Base-by-base conservation (phyloP, 1,140 invertebrate species). In the Calycopis cecrops region DNA sequence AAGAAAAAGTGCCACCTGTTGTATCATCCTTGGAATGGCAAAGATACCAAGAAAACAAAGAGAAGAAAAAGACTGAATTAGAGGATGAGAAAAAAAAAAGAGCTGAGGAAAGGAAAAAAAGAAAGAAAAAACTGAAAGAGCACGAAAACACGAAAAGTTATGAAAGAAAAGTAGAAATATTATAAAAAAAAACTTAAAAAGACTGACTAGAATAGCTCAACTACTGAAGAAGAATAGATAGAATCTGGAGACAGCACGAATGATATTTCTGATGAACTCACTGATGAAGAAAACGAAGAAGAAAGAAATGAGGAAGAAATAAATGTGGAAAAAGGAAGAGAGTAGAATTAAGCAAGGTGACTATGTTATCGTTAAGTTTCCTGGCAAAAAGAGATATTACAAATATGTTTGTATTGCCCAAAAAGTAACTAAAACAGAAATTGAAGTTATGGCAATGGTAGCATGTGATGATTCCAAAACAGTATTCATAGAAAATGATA, bases 381-480 rank as follows among this genome's bases (percentile, higher is more conserved):
- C 44, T 47, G 44, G 44, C 16, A 47, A 47, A 47, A 47, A 47
- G 44, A 47, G 44, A 47, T 47, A 47, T 14, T 38, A 18, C 10
- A 52, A 28, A 12, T 40, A 21, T 59, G 38, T 51, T 57, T 57
- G 55, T 47, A 57, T 57, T 57, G 55, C 51, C 55, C 55, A 57
- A 57, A 57, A 51, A 44, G 14, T 57, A 57, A 44, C 16, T 35
- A 47, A 35, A 42, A 47, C 37, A 51, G 55, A 57, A 17, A 44
- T 57, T 57, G 48, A 57, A 51, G 55, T 57, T 57, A 57, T 57
- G 55, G 48, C 55, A 57, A 57, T 57, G 55, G 28, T 51, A 57
- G 48, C 35, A 33, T 57, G 48, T 51, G 48, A 57, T 57, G 12
- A 50, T 1, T 42, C 48, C 16, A 57, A 51, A 57, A 49, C 48